A percentile compares a stretch with the other conserved stretches of the same genome.
Evolutionary conservation across 2,888 invertebrate genomes (phyloP).

Genomic region (Petrophora chlorosata): DNA sequence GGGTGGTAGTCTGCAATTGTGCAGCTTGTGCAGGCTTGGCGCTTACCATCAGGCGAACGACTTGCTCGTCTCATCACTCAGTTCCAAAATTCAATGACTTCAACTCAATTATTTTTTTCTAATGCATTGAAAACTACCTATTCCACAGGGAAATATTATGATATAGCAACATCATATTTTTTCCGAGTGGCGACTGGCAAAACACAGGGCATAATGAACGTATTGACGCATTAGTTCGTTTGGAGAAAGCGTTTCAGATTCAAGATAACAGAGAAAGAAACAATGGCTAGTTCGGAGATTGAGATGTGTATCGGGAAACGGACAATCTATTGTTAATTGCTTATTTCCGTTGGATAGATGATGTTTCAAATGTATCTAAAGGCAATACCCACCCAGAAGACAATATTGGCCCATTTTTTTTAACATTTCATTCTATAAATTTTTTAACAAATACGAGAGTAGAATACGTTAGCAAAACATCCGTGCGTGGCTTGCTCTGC

Average conservation of each 20-base stretch:
- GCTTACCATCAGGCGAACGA: no score
- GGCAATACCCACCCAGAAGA: no score
- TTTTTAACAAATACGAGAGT: no score
- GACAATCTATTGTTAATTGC: constrained; percentile 35
- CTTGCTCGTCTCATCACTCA: no score
- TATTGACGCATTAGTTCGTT: constrained; percentile 55
- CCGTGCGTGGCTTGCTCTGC: no score
- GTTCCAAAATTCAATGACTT: no score
- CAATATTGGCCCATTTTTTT: neutral
- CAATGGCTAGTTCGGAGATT: constrained; percentile 47
- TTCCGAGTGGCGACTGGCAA: constrained; percentile 41
- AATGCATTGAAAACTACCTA: constrained; percentile 2
- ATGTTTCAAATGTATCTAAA: constrained; percentile 8
- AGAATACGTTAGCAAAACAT: no score
- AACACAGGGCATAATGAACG: constrained; percentile 62
- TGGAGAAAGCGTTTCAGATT: constrained; percentile 53
- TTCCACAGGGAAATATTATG: neutral
- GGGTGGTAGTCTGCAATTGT: no score
- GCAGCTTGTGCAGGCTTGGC: no score
- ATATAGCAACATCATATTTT: constrained; percentile 15
- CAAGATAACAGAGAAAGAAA: constrained; percentile 44
- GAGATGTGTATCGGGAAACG: constrained; percentile 38
- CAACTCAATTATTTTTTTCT: no score
- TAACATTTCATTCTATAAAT: no score
- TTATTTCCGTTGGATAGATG: constrained; percentile 24